Evolutionary conservation across 2,888 invertebrate species (phyloP), one percentile per base, ranked within the genome.

Genomic region (Peribatodes rhomboidaria): DNA sequence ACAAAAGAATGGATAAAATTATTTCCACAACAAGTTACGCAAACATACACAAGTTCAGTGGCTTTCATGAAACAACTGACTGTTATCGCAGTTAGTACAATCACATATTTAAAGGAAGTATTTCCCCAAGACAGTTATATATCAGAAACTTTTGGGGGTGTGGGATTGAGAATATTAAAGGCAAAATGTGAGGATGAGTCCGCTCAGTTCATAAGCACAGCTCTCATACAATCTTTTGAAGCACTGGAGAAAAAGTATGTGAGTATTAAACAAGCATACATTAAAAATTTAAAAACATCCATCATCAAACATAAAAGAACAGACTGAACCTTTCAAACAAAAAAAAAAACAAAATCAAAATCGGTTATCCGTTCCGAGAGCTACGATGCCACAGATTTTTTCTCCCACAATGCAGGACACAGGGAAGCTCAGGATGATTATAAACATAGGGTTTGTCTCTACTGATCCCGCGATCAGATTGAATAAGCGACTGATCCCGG

Each of bases 191-290:
- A 69, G 0, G 82, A 92, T 61, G 88, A 88, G 42, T 55, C 83
- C 6, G 89, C 90, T 0, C 86, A 90, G 61, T 91, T 90, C 46
- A 67, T 91, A 1, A 88, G 83, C 64, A 82, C 85, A 0, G 78
- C 87, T 1, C 68, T 92, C 10, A 76, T 68, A 7, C 84, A 87
- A 61, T 87, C 90, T n/a, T 90, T 89, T 65, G 88, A 90, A 11
- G 92, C 92, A 1, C 84, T 92, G 50, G 90, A 92, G 52, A 90
- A 89, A 63, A 87, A 87, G 89, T 92, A 89, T 71, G 92, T 92
- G 73, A 85, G 89, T 79, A 52, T 46, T 46, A 9, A 7, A 7
- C n/a, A 6, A 11, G 2, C 35, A 7, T 35, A 35, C 8, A 35
- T 9, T 9, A 35, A 3, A 41, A 41, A 16, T 14, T 14, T n/a